Evolutionary conservation across 2,888 invertebrate genomes (phyloP).

Genomic region (Andrena bucephala): DNA sequence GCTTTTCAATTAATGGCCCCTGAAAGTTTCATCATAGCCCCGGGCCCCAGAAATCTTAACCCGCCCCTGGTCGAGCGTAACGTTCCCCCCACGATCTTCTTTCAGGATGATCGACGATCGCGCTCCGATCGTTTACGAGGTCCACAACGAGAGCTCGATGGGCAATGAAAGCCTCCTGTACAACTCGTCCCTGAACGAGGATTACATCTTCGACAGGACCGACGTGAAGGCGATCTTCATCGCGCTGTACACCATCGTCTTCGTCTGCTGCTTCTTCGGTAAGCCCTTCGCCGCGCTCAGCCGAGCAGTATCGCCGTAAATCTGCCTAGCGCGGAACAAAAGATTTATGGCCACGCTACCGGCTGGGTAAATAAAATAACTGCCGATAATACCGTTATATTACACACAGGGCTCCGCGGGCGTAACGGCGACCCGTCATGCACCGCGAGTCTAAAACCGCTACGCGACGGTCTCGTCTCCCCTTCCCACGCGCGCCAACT

Average conservation of each 20-base stretch:
- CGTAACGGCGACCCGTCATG: too few relatives aligned
- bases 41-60: not conserved
- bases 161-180: constrained; percentile 37
- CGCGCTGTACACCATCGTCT: constrained; percentile 91
- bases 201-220: constrained; percentile 91
- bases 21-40: too few relatives aligned
- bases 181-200: constrained; percentile 83
- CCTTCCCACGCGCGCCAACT: too few relatives aligned
- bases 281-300: constrained; percentile 84
- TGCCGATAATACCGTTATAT: too few relatives aligned
- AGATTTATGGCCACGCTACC: not conserved
- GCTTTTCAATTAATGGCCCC: too few relatives aligned
- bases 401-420: too few relatives aligned
- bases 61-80: not conserved
- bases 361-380: too few relatives aligned
- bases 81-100: constrained; percentile 24
- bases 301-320: not conserved
- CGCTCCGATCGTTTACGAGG: constrained; percentile 39
- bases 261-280: constrained; percentile 94
- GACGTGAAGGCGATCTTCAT: constrained; percentile 91
- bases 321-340: not conserved
- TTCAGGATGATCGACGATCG: constrained; percentile 60
- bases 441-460: too few relatives aligned
- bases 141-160: constrained; percentile 62
- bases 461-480: too few relatives aligned